phyloP scores from a whole-genome alignment of 2,113 vertebrate species.

The Natator depressus region DNA sequence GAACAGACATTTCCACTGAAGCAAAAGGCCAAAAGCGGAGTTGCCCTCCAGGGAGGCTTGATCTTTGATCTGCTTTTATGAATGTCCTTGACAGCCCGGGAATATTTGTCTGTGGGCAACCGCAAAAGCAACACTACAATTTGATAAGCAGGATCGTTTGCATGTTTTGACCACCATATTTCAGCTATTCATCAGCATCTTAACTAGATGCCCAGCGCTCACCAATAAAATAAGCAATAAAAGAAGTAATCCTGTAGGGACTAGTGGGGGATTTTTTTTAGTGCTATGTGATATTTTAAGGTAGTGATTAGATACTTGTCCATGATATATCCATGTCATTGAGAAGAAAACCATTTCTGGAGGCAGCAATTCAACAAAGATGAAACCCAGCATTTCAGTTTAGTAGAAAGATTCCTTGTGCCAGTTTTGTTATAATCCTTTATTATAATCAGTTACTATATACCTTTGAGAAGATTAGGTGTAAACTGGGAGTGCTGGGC shows the following conservation, averaged over 20 bases:
- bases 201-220: background rate
- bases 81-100: background rate
- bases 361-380: background rate
- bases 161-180: background rate
- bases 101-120: background rate
- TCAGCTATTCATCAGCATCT: background rate
- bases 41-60: background rate
- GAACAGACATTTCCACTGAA: background rate
- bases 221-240: background rate
- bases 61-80: background rate
- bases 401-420: background rate
- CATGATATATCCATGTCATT: background rate
- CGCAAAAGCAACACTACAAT: background rate
- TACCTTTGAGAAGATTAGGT: background rate
- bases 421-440: background rate
- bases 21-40: background rate
- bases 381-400: background rate
- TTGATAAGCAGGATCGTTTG: background rate
- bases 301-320: background rate
- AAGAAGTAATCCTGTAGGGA: background rate
- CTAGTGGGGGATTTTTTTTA: background rate
- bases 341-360: background rate
- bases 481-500: background rate
- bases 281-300: background rate
- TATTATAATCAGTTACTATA: background rate